Conservation (phyloP, 2,888 invertebrate genomes). For the Graphium colonna region DNA sequence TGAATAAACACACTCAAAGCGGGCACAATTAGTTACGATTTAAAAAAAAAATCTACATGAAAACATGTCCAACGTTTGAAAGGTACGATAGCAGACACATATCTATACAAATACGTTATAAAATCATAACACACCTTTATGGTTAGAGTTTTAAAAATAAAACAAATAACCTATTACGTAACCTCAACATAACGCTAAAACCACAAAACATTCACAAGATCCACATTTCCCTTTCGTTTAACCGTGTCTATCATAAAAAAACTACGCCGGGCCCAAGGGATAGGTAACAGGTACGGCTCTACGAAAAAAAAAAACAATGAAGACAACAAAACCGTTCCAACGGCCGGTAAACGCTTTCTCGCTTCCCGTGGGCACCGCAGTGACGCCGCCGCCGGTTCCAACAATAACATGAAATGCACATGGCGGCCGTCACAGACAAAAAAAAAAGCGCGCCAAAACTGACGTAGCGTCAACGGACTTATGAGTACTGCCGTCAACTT, state of each 20-base stretch:
- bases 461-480: neutral
- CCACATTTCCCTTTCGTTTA: slow-evolving; percentile 7
- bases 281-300: slow-evolving; percentile 9
- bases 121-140: too few species aligned
- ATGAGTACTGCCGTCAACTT: too few species aligned
- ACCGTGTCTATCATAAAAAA: slow-evolving; percentile 1
- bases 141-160: too few species aligned
- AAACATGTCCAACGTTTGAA: too few species aligned
- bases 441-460: slow-evolving; percentile 10
- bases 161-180: too few species aligned
- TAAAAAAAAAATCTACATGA: too few species aligned
- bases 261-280: neutral
- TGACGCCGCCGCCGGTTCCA: neutral
- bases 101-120: too few species aligned
- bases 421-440: neutral
- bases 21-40: too few species aligned
- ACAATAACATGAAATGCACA: neutral
- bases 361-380: neutral
- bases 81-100: too few species aligned
- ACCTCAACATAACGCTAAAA: neutral
- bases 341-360: slow-evolving; percentile 5
- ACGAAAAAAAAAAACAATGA: slow-evolving; percentile 13
- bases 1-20: too few species aligned
- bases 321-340: slow-evolving; percentile 4
- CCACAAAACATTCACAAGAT: neutral